Percentiles rank a stretch among this genome's conserved stretches.
phyloP scores from a whole-genome alignment of 2,888 invertebrate species.

The Ophion ellenae region DNA sequence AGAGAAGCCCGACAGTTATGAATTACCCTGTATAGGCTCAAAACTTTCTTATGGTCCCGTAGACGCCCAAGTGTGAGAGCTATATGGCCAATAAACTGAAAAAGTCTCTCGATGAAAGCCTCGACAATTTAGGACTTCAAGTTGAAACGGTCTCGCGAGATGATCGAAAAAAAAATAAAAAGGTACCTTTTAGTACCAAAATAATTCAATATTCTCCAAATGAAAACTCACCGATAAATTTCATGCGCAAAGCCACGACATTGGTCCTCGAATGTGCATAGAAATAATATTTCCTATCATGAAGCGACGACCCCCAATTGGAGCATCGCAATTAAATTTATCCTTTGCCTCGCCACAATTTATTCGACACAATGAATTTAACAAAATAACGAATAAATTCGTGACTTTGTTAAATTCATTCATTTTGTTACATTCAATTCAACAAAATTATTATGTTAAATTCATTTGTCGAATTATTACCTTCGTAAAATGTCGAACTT shows the following conservation, averaged over 20 bases:
- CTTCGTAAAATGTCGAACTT: too few species aligned
- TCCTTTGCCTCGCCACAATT: too few species aligned
- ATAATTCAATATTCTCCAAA: slow-evolving; percentile 15
- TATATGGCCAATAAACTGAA: slow-evolving; percentile 15
- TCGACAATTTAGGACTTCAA: slow-evolving; percentile 39
- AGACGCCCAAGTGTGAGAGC: not conserved
- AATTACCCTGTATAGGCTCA: too few species aligned
- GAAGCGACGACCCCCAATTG: slow-evolving; percentile 19
- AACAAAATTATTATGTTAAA: too few species aligned
- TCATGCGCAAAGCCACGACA: not conserved
- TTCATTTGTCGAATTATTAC: too few species aligned
- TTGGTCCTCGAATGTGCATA: not conserved
- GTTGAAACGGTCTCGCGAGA: slow-evolving; percentile 61
- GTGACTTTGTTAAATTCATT: too few species aligned
- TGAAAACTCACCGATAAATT: slow-evolving; percentile 27
- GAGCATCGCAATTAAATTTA: not conserved
- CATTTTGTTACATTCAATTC: too few species aligned
- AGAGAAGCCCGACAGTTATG: too few species aligned
- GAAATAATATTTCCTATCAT: slow-evolving; percentile 7
- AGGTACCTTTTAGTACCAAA: not conserved
- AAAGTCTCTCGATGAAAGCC: slow-evolving; percentile 36
- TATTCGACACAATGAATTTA: too few species aligned
- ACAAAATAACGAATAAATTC: too few species aligned
- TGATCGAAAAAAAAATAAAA: slow-evolving; percentile 39
- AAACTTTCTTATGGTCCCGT: too few species aligned